Conservation (phyloP, 2,888 invertebrate genomes). For the Rhamphomyia laevipes region DNA sequence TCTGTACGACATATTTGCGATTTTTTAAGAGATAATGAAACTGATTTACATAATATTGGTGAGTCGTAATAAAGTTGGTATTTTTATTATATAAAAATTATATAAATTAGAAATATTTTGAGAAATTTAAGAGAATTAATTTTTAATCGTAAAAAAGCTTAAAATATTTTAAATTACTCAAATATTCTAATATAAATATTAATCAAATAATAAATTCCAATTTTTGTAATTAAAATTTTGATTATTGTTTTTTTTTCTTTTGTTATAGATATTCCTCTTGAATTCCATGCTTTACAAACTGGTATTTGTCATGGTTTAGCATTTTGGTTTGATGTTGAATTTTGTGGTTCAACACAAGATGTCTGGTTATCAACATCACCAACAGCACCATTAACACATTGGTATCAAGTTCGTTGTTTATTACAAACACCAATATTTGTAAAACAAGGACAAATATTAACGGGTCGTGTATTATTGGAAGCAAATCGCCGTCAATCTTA, state of each 20-base stretch:
- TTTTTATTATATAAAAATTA: not conserved
- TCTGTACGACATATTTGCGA: constrained; percentile 88
- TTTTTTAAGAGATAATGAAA: constrained; percentile 83
- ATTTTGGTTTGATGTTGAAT: constrained; percentile 99
- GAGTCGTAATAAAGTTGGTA: constrained; percentile 28
- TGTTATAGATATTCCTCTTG: constrained; percentile 71
- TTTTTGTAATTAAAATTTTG: not conserved
- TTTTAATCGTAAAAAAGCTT: not conserved
- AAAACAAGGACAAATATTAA: constrained; percentile 83
- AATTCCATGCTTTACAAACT: constrained; percentile 83
- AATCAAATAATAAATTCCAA: not conserved
- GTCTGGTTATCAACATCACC: constrained; percentile 97
- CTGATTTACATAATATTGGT: constrained; percentile 81
- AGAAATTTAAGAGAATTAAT: not conserved
- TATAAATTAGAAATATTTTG: not conserved
- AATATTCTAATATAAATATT: not conserved
- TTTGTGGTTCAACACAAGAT: constrained; percentile 77
- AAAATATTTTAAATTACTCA: no score
- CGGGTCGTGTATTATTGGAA: constrained; percentile 74
- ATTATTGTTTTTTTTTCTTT: constrained; percentile 6
- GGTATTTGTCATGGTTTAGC: constrained; percentile 95
- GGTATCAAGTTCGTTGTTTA: constrained; percentile 97
- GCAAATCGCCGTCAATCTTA: constrained; percentile 98
- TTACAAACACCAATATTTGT: constrained; percentile 88
- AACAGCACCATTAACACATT: constrained; percentile 95